A percentile compares a stretch with the other conserved stretches of the same genome.
These are phyloP conservation scores for Agelastica alni DNA, from an alignment of 2,888 invertebrate species.

Conservation along the genomic window DNA sequence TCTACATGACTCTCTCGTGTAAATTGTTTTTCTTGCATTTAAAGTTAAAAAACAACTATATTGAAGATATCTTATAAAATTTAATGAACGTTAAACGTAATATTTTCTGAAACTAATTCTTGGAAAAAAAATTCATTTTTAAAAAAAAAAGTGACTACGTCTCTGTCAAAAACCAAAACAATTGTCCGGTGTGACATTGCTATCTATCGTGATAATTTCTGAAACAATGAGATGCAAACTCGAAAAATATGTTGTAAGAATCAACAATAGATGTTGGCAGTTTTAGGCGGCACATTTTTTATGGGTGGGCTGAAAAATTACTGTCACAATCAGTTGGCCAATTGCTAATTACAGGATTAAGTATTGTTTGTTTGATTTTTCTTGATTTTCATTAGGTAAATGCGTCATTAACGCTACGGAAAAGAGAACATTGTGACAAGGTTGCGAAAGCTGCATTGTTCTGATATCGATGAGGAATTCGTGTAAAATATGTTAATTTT, in stretches of 20 bases:
- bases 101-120: too few species aligned
- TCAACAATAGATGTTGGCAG: constrained; percentile 3
- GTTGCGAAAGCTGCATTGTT: too few species aligned
- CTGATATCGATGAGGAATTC: too few species aligned
- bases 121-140: too few species aligned
- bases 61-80: too few species aligned
- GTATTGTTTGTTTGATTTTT: neutral
- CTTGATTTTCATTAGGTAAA: neutral
- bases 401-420: neutral
- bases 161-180: neutral
- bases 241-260: constrained; percentile 5
- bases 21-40: too few species aligned
- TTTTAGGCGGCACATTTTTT: neutral
- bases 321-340: neutral
- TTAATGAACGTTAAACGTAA: too few species aligned
- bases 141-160: too few species aligned
- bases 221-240: constrained; percentile 6
- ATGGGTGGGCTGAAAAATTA: constrained; percentile 3
- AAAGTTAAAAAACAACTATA: too few species aligned
- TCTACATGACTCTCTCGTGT: too few species aligned
- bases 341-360: neutral
- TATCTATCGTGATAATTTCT: constrained; percentile 1
- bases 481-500: too few species aligned
- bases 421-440: neutral
- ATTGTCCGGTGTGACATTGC: neutral